Evolutionary conservation across 2,113 vertebrate species (phyloP).

Genomic region (Gavia stellata): DNA sequence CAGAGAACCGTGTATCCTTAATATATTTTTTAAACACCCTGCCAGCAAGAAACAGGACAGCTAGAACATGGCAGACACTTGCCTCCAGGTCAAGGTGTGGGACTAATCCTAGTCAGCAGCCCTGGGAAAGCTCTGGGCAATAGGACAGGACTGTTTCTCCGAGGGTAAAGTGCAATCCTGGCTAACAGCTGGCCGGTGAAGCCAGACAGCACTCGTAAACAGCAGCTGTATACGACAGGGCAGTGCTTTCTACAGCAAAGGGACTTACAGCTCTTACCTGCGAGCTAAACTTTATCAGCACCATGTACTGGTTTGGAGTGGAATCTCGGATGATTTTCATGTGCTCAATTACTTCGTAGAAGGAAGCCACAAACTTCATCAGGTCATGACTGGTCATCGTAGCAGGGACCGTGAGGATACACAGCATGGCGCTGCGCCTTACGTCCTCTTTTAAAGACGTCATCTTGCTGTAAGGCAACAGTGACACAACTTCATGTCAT

Average conservation of each 20-base stretch:
- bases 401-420: constrained; percentile 92
- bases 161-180: rapidly evolving
- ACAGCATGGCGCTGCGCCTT: constrained; percentile 93
- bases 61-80: background rate
- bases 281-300: constrained; percentile 89
- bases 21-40: background rate
- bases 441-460: constrained; percentile 91
- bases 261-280: constrained; percentile 77
- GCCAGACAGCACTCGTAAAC: background rate
- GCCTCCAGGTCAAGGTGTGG: background rate
- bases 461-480: constrained; percentile 86
- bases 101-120: background rate
- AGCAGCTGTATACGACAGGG: rapidly evolving
- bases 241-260: background rate
- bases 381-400: constrained; percentile 98
- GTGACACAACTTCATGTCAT: background rate
- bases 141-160: background rate
- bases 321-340: constrained; percentile 99
- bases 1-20: background rate
- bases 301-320: constrained; percentile 98
- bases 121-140: background rate
- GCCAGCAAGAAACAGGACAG: background rate
- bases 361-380: constrained; percentile 97
- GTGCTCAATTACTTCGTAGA: constrained; percentile 95
- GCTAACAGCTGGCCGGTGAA: background rate